Base-by-base conservation (phyloP, 2,888 invertebrate species). In the Lucinisca nassula region DNA sequence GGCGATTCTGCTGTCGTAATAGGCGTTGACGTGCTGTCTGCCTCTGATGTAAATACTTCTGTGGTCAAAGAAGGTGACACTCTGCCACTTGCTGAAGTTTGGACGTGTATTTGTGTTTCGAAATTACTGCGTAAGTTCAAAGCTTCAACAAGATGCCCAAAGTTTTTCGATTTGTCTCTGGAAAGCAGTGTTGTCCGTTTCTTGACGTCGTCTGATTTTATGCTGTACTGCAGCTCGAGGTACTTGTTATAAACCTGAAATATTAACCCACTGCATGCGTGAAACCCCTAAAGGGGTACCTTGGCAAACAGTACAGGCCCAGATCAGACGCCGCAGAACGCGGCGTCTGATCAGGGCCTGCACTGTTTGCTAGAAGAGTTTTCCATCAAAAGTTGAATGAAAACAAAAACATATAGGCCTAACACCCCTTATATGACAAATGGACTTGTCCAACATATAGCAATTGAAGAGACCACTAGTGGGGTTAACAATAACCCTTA, bases 141-240 rank as follows among this genome's bases (percentile, higher is more conserved):
- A 0, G 79, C 79, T 49, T 86, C 86, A 2, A 51, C 45, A 8
- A 89, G 76, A 67, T 84, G 89, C 0, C 84, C 89, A 24, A 89
- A 89, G 38, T 89, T 30, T 14, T 84, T 79, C 10, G 75, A 38
- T 72, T 85, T 88, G 67, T 86, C 82, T n/a, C 88, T 85, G 2
- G 67, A 32, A n/a, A 88, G 8, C 1, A 76, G 3, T 30, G 24
- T 32, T 3, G 84, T 61, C 30, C 73, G 70, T 70, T 79, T 78
- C 51, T 80, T 81, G 0, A 90, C 70, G 0, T 67, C 37, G 30
- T 61, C 79, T 0, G 73, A 82, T 30, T 86, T 87, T 1, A 86
- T 12, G 24, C 75, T 55, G 37, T 88, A 82, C 45, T 85, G 82
- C n/a, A 58, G 51, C 30, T 90, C 88, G 1, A 90, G 37, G 37